Conservation (phyloP, 2,113 vertebrate genomes). For the Chiloscyllium plagiosum region DNA sequence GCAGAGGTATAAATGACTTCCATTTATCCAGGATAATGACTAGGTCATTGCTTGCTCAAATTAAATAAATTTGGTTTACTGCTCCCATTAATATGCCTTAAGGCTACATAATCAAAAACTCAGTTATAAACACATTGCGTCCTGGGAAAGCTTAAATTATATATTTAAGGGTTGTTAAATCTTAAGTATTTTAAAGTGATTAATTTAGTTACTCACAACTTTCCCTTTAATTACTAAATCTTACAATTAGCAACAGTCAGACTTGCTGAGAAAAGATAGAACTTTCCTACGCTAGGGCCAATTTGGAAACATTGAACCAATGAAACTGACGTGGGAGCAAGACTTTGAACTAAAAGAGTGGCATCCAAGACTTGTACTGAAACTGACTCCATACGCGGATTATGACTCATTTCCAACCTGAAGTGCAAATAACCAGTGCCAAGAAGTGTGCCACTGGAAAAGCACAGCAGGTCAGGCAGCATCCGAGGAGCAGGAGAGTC, state of each 20-base stretch:
- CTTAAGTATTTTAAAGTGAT: background rate
- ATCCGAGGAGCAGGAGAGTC: too few relatives aligned
- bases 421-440: too few relatives aligned
- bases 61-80: background rate
- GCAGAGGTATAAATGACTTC: background rate
- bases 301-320: background rate
- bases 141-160: background rate
- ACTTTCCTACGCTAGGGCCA: background rate
- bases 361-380: background rate
- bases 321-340: background rate
- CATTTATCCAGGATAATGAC: background rate
- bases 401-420: background rate
- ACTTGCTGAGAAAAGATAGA: background rate
- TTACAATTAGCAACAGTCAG: background rate
- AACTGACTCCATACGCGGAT: background rate
- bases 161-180: constrained; percentile 1
- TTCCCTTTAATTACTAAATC: background rate
- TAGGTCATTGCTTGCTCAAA: background rate
- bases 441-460: too few relatives aligned
- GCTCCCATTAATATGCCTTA: background rate
- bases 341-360: too few relatives aligned
- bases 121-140: background rate
- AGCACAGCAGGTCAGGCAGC: too few relatives aligned
- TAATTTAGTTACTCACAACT: background rate
- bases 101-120: background rate